Percentiles rank a stretch among this genome's conserved stretches.
phyloP scores from a whole-genome alignment of 2,113 vertebrate genomes.

The Egretta garzetta region DNA sequence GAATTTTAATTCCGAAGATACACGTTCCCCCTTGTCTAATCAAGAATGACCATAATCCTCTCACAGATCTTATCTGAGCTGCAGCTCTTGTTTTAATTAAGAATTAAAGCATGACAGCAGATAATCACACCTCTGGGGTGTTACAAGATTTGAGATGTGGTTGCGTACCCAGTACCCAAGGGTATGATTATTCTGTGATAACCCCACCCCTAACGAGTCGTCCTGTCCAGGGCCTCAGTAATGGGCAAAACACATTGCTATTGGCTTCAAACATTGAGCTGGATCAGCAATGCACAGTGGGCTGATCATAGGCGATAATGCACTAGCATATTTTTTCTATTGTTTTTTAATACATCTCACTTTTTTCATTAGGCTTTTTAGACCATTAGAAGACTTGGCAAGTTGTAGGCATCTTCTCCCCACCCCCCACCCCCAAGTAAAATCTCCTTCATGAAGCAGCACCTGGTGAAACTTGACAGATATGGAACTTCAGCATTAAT shows the following conservation, averaged over 20 bases:
- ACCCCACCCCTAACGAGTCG: not conserved
- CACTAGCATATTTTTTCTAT: not conserved
- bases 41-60: conserved; percentile 49
- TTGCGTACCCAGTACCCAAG: conserved; percentile 29
- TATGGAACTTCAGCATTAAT: not conserved
- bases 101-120: conserved; percentile 67
- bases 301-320: not conserved
- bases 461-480: not conserved
- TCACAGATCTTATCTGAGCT: conserved; percentile 43
- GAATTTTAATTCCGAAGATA: conserved; percentile 23
- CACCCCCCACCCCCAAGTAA: not conserved
- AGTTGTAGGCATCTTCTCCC: not conserved
- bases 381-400: not conserved
- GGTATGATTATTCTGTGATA: conserved; percentile 51
- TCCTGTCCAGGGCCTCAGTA: not conserved
- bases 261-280: not conserved
- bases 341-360: not conserved
- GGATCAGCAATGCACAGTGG: not conserved
- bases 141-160: conserved; percentile 54
- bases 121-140: conserved; percentile 66
- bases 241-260: not conserved
- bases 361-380: not conserved
- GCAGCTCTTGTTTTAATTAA: conserved; percentile 74
- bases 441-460: not conserved
- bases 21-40: not conserved